Conservation (phyloP, 64 coral and sea anemone genomes). For the Astreopora myriophthalma region DNA sequence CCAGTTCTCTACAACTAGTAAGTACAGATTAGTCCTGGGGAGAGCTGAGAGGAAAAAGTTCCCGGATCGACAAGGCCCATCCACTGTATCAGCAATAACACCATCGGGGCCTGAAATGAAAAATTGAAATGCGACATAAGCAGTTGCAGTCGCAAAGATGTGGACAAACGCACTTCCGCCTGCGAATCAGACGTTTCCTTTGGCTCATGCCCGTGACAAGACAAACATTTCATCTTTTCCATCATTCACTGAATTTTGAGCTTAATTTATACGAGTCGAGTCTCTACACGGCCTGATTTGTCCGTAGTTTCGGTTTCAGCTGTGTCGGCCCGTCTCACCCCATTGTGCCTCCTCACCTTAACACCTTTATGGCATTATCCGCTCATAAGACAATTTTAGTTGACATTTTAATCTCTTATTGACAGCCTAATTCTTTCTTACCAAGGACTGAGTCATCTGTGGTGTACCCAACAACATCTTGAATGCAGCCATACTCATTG, state of each 20-base stretch:
- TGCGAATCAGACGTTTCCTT: too few species aligned
- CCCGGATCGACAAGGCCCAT: constrained; percentile 86
- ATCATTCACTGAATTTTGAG: too few species aligned
- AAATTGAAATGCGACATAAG: background rate
- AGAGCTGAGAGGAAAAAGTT: constrained; percentile 85
- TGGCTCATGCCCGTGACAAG: too few species aligned
- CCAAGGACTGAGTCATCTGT: constrained; percentile 55
- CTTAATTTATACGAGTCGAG: too few species aligned
- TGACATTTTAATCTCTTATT: background rate
- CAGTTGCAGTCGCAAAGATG: background rate
- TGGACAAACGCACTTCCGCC: too few species aligned
- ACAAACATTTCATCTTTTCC: too few species aligned
- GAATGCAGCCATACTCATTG: constrained; percentile 98
- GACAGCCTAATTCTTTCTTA: background rate
- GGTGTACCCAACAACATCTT: constrained; percentile 95
- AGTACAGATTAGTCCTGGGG: constrained; percentile 87
- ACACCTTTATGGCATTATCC: too few species aligned
- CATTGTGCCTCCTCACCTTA: too few species aligned
- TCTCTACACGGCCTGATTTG: too few species aligned
- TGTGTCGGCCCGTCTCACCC: too few species aligned
- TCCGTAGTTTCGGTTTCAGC: too few species aligned
- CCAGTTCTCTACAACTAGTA: constrained; percentile 96
- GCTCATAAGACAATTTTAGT: too few species aligned
- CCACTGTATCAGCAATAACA: constrained; percentile 71
- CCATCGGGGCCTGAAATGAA: constrained; percentile 33